A percentile compares a stretch with the other conserved stretches of the same genome.
Evolutionary conservation across 2,888 invertebrate species (phyloP).

Genomic region (Pammene aurita): DNA sequence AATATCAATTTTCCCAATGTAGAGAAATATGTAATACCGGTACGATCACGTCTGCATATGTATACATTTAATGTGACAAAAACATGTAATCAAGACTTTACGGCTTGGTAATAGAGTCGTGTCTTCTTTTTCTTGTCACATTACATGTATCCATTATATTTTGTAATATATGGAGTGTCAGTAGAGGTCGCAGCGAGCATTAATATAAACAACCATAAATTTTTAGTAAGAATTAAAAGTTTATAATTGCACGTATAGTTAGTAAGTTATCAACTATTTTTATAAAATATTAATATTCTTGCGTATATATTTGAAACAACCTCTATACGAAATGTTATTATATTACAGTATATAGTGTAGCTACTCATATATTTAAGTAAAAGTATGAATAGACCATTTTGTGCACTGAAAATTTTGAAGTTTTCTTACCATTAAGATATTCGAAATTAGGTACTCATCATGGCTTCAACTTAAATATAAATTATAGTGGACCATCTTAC

Average conservation of each 20-base stretch:
- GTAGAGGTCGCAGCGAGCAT: slow-evolving; percentile 5
- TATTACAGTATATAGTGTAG: slow-evolving; percentile 6
- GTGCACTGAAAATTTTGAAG: slow-evolving; percentile 23
- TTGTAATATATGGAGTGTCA: background rate
- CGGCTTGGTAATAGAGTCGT: no score
- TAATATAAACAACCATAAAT: slow-evolving; percentile 10
- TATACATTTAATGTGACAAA: background rate
- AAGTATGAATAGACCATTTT: slow-evolving; percentile 21
- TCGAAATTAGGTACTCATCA: slow-evolving; percentile 26
- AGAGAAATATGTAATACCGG: background rate
- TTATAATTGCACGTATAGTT: slow-evolving; percentile 31
- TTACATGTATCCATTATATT: no score
- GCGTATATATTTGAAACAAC: slow-evolving; percentile 3
- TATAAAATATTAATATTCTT: slow-evolving; percentile 25
- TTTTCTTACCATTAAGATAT: slow-evolving; percentile 12
- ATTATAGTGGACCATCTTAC: background rate
- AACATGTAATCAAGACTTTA: no score
- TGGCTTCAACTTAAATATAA: slow-evolving; percentile 18
- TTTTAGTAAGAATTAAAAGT: background rate
- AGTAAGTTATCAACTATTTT: slow-evolving; percentile 36
- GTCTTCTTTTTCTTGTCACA: no score
- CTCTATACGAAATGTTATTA: slow-evolving; percentile 14
- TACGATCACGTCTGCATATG: no score
- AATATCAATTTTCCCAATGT: background rate
- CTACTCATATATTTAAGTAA: slow-evolving; percentile 8